Evolutionary conservation across 1,140 invertebrate species (phyloP).

Genomic region (Geopemphigus sp.): DNA sequence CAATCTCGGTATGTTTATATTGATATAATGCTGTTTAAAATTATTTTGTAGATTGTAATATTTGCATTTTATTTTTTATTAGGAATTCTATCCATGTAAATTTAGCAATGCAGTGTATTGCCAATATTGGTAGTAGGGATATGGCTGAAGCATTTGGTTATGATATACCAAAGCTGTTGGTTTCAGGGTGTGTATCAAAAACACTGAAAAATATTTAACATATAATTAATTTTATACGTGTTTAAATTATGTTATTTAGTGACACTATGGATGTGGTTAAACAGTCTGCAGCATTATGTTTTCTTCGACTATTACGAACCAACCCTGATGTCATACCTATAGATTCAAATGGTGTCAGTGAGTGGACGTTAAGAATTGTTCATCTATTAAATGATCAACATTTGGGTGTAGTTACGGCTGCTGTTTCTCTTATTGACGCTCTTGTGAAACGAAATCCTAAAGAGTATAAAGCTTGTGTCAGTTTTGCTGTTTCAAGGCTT

Average conservation of each 20-base stretch:
- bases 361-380: conserved; percentile 98
- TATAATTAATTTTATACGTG: background rate
- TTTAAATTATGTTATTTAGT: conserved; percentile 58
- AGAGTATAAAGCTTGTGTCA: conserved; percentile 92
- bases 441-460: conserved; percentile 98
- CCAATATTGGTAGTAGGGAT: conserved; percentile 98
- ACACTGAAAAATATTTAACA: background rate
- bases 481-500: conserved; percentile 92
- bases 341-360: conserved; percentile 66
- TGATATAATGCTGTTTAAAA: background rate
- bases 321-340: conserved; percentile 87
- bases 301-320: conserved; percentile 89
- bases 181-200: conserved; percentile 75
- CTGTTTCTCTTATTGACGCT: conserved; percentile 96
- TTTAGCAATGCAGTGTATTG: conserved; percentile 98
- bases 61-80: conserved; percentile 26
- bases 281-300: conserved; percentile 96
- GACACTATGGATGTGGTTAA: conserved; percentile 99
- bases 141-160: conserved; percentile 99
- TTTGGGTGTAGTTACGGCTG: conserved; percentile 98
- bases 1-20: conserved; percentile 63
- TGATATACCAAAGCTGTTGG: conserved; percentile 96
- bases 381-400: conserved; percentile 99
- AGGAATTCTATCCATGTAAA: conserved; percentile 98
- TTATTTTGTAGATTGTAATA: background rate